Conservation (phyloP, 2,113 vertebrate species). For the Capra hircus region DNA sequence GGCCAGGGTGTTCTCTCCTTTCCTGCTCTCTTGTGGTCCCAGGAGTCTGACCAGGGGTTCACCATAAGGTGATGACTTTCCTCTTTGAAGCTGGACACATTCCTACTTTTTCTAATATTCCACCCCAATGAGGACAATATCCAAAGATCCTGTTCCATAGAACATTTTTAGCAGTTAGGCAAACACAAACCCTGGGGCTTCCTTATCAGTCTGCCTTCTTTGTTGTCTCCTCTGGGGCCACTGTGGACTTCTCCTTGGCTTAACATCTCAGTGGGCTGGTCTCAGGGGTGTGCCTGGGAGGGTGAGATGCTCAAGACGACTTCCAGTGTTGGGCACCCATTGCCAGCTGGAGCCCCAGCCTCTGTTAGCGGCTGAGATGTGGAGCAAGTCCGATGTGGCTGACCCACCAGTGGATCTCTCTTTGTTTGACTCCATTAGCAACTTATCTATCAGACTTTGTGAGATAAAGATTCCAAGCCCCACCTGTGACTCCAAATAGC, state of each 20-base stretch:
- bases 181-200: background rate
- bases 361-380: background rate
- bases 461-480: background rate
- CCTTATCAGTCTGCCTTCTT: background rate
- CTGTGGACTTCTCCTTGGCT: background rate
- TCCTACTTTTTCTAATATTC: background rate
- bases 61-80: background rate
- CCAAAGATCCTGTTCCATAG: background rate
- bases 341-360: background rate
- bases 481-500: background rate
- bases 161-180: background rate
- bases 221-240: background rate
- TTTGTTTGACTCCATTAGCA: constrained; percentile 57
- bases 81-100: background rate
- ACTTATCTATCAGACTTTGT: background rate
- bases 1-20: background rate
- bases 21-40: background rate
- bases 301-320: accelerated
- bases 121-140: background rate
- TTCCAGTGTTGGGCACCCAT: accelerated
- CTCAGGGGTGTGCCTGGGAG: background rate
- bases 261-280: background rate
- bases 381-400: background rate
- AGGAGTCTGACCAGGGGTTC: background rate
- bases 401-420: background rate